Percentiles rank a stretch among this genome's conserved stretches.
Conservation (phyloP, 2,888 invertebrate genomes). For the Sminthurides aquaticus region DNA sequence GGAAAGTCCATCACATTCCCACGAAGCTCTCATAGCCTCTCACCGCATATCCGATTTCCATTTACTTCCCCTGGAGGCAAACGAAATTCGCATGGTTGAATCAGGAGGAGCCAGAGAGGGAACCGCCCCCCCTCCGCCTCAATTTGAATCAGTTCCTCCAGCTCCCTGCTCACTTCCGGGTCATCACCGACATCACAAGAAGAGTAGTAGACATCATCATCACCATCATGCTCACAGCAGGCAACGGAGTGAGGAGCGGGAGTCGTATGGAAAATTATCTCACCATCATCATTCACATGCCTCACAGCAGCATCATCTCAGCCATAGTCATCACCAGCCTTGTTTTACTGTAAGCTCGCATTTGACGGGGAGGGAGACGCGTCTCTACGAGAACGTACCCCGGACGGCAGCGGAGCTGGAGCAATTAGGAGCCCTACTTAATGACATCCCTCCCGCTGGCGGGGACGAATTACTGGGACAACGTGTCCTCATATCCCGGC, state of each 20-base stretch:
- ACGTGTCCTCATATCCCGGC: constrained; percentile 27
- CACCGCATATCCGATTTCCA: neutral
- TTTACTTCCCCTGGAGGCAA: neutral
- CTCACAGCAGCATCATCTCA: constrained; percentile 9
- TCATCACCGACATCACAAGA: constrained; percentile 11
- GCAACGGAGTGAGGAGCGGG: constrained; percentile 6
- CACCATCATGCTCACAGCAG: constrained; percentile 21
- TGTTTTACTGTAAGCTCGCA: constrained; percentile 42
- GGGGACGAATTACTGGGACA: constrained; percentile 26
- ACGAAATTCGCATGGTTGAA: neutral
- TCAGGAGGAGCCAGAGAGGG: neutral
- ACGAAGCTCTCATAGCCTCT: neutral
- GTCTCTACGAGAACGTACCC: constrained; percentile 43
- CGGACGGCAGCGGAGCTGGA: constrained; percentile 32
- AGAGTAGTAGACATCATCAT: constrained; percentile 21
- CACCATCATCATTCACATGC: too few relatives aligned
- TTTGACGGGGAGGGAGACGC: constrained; percentile 37
- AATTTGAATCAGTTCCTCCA: neutral
- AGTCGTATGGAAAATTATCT: neutral
- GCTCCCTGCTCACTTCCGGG: too few relatives aligned
- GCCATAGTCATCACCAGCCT: constrained; percentile 2
- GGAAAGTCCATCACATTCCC: constrained; percentile 33
- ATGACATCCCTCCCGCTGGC: constrained; percentile 18
- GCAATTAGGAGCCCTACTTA: constrained; percentile 33
- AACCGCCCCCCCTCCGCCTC: neutral